Conservation (phyloP, 30 jellyfish, hydroid and myxozoan species). For the Aurelia sp. region DNA sequence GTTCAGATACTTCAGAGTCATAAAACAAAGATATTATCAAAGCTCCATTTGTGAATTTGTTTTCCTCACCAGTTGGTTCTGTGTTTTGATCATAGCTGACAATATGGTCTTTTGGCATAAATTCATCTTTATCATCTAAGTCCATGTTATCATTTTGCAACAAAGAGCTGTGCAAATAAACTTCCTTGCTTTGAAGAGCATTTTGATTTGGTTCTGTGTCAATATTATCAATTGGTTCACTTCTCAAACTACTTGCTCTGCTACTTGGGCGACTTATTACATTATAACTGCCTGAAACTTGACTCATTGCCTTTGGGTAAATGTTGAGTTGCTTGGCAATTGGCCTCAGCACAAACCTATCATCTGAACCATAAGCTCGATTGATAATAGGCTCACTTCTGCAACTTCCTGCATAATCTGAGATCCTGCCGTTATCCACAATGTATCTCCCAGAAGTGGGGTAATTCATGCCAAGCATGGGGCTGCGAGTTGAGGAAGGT, state of each 20-base stretch:
- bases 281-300: constrained; percentile 11
- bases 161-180: constrained; percentile 56
- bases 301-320: constrained; percentile 43
- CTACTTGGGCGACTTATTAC: constrained; percentile 69
- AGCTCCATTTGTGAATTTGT: constrained; percentile 47
- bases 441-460: constrained; percentile 23
- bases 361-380: constrained; percentile 57
- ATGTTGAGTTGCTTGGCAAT: constrained; percentile 12
- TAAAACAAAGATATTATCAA: constrained; percentile 64
- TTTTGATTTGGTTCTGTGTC: constrained; percentile 28
- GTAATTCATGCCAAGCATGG: background rate
- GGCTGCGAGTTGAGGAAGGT: background rate
- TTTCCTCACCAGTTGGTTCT: constrained; percentile 46
- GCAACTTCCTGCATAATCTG: constrained; percentile 30
- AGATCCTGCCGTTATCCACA: constrained; percentile 5
- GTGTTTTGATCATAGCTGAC: constrained; percentile 87
- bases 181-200: constrained; percentile 41
- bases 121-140: constrained; percentile 14
- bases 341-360: constrained; percentile 35
- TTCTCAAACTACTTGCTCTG: constrained; percentile 70
- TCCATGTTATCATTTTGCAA: constrained; percentile 15
- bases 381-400: constrained; percentile 48
- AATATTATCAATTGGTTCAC: constrained; percentile 29
- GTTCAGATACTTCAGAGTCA: constrained; percentile 70
- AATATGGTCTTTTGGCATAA: constrained; percentile 55